phyloP scores from a whole-genome alignment of 2,888 invertebrate genomes.

The Andrena praecox region DNA sequence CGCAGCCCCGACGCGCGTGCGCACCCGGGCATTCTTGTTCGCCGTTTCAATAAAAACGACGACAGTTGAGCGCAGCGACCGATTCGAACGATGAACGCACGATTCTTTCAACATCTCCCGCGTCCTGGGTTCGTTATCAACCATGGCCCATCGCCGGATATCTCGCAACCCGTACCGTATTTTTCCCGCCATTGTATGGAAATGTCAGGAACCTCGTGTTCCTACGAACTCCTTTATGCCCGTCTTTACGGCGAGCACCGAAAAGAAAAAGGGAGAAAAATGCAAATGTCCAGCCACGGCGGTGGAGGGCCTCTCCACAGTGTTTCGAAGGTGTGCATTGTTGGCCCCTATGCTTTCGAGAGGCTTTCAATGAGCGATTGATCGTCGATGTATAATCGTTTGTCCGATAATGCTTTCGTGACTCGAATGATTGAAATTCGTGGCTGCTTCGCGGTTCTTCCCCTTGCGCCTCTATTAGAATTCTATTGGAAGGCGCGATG shows the following conservation, averaged over 20 bases:
- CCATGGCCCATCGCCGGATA: constrained; percentile 80
- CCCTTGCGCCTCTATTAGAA: not conserved
- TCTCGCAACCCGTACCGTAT: constrained; percentile 79
- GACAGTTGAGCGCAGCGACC: constrained; percentile 26
- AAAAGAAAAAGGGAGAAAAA: constrained; percentile 50
- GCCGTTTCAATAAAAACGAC: constrained; percentile 14
- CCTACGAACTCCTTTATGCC: constrained; percentile 50
- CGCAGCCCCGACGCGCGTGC: no score
- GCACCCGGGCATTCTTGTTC: not conserved
- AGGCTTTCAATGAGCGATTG: constrained; percentile 2
- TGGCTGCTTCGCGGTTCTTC: not conserved
- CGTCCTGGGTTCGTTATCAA: constrained; percentile 74
- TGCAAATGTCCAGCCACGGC: constrained; percentile 20
- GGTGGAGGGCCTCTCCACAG: not conserved
- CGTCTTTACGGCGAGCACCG: constrained; percentile 32
- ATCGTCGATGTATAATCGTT: constrained; percentile 40
- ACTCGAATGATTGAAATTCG: constrained; percentile 18
- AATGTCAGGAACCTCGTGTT: constrained; percentile 72
- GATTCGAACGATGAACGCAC: constrained; percentile 53
- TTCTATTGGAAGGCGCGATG: not conserved
- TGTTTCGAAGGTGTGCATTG: constrained; percentile 6
- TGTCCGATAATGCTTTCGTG: constrained; percentile 26
- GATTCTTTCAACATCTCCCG: constrained; percentile 72
- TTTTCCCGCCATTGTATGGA: constrained; percentile 82
- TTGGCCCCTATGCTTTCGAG: constrained; percentile 1